Percentiles rank a stretch among this genome's conserved stretches.
Evolutionary conservation across 1,140 invertebrate genomes (phyloP).

Genomic region (Aphelenchoides fujianensis): DNA sequence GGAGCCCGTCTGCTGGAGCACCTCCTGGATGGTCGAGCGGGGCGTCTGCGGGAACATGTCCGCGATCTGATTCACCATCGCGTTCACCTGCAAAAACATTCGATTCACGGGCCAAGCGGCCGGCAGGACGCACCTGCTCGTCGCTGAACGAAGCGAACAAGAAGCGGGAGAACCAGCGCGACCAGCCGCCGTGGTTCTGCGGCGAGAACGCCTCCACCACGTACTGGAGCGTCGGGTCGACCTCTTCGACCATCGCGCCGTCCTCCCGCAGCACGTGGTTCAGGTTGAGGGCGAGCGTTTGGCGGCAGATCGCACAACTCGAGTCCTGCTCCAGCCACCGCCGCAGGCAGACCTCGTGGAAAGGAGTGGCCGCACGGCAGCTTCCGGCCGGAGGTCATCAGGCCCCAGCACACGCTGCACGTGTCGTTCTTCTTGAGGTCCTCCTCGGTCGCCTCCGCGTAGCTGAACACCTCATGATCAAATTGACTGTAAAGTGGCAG

Average conservation of each 20-base stretch:
- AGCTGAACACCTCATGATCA: slow-evolving; percentile 34
- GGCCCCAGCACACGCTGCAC: slow-evolving; percentile 47
- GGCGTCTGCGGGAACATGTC: slow-evolving; percentile 46
- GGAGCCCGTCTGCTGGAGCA: slow-evolving; percentile 12
- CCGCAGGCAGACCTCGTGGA: slow-evolving; percentile 43
- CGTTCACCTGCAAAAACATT: slow-evolving; percentile 32
- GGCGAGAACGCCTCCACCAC: slow-evolving; percentile 44
- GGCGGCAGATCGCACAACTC: slow-evolving; percentile 47
- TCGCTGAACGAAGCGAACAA: slow-evolving; percentile 45
- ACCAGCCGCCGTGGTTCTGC: slow-evolving; percentile 35
- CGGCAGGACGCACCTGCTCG: slow-evolving; percentile 35
- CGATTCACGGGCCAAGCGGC: too few relatives aligned
- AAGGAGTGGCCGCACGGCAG: slow-evolving; percentile 46
- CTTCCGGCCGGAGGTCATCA: slow-evolving; percentile 40
- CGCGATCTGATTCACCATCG: slow-evolving; percentile 39
- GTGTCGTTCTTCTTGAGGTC: slow-evolving; percentile 42
- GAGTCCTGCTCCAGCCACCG: slow-evolving; percentile 51
- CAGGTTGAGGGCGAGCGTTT: slow-evolving; percentile 40
- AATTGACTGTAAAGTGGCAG: not conserved
- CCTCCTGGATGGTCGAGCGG: slow-evolving; percentile 28
- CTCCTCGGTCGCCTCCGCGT: slow-evolving; percentile 40
- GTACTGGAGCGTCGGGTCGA: slow-evolving; percentile 39
- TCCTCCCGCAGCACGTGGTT: slow-evolving; percentile 31
- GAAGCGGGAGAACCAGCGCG: slow-evolving; percentile 36
- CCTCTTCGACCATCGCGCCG: slow-evolving; percentile 24